Evolutionary conservation across 2,797 vertebrate species (phyloP).

Genomic region (Halcyon leucocephala): DNA sequence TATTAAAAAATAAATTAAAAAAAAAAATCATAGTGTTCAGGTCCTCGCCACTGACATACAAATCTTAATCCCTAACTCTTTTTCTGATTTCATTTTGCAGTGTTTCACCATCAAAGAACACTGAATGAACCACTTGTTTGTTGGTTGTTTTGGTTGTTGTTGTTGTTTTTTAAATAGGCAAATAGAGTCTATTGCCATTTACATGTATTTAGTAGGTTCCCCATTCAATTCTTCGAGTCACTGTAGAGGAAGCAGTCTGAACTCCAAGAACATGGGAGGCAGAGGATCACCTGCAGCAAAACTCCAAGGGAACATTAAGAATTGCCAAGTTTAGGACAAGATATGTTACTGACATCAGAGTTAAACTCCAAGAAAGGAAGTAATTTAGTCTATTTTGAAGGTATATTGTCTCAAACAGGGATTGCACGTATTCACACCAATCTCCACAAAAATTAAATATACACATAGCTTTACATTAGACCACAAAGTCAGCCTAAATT

Average conservation of each 20-base stretch:
- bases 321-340: neutral
- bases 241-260: neutral
- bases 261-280: neutral
- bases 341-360: rapidly evolving
- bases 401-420: neutral
- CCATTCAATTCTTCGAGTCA: neutral
- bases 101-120: neutral
- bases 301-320: neutral
- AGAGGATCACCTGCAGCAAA: neutral
- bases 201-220: neutral
- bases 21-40: neutral
- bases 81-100: neutral
- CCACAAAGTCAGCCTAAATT: constrained; percentile 4
- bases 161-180: neutral
- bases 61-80: neutral
- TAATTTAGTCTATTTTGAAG: neutral
- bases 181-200: neutral
- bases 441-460: neutral
- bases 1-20: neutral
- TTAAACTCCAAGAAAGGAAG: neutral
- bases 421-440: neutral
- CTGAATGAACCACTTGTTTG: neutral
- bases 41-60: neutral
- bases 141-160: too few relatives aligned
- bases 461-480: neutral